Evolutionary conservation across 2,888 invertebrate species (phyloP), one percentile per base, ranked within the genome.

Genomic region (Eupithecia subumbrata): DNA sequence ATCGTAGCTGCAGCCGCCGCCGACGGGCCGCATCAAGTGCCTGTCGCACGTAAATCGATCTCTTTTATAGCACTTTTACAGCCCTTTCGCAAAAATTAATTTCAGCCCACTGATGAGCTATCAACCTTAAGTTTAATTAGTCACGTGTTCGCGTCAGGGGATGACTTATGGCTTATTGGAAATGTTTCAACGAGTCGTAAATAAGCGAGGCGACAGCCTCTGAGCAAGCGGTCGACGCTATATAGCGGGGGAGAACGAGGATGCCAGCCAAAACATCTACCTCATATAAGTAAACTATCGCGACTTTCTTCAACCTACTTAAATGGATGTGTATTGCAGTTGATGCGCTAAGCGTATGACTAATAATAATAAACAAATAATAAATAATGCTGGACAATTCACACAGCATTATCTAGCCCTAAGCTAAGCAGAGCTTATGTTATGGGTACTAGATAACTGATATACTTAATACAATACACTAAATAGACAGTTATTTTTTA

Each of bases 161-260:
- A 89, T 91, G 92, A 92, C 88, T 91, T 91, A 91, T 90, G 80
- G 90, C 86, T 82, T 90, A 91, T 91, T 90, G 89, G 86, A 85
- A 84, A 80, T 78, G 77, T 71, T 75, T 76, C 77, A 77, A 74
- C 76, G 74, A 78, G 68, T 78, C 76, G 71, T 82, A 78, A 79
- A 82, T 73, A 71, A 76, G 75, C 66, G 18, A 45, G 63, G 70
- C n/a, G 40, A 45, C 63, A 16, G 56, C 30, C 30, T 52, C 14
- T 3, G n/a, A 14, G 40, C 45, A n/a, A 52, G 14, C 63, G n/a
- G 69, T 37, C 30, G 48, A 52, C 64, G 75, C 12, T 68, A 0
- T 68, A 45, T 25, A 45, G 43, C 68, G 68, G 68, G 22, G 18
- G 34, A n/a, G n/a, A n/a, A n/a, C n/a, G n/a, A 2, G 7, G 63